These are phyloP conservation scores for Nowickia ferox DNA, from an alignment of 2,888 invertebrate species.

Conservation along the genomic window DNA sequence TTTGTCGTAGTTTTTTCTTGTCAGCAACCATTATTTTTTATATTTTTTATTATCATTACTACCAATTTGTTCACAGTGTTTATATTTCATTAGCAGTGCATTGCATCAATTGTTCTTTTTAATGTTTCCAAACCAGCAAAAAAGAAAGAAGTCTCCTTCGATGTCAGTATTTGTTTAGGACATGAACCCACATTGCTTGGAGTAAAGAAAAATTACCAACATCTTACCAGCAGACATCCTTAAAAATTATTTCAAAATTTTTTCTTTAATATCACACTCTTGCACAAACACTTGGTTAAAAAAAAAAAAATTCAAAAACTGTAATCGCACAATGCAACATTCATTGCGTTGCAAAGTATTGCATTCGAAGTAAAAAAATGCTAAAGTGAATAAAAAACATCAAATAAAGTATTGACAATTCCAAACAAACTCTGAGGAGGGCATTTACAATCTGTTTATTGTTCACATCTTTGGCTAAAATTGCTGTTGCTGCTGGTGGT, in stretches of 20 bases:
- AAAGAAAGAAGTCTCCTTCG: background rate
- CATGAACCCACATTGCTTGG: constrained; percentile 53
- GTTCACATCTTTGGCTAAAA: constrained; percentile 55
- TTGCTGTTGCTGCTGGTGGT: constrained; percentile 41
- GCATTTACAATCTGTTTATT: constrained; percentile 63
- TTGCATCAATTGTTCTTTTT: constrained; percentile 23
- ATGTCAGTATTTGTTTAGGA: constrained; percentile 23
- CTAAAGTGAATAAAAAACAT: background rate
- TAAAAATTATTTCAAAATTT: constrained; percentile 54
- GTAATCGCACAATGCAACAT: constrained; percentile 41
- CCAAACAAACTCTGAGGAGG: constrained; percentile 43
- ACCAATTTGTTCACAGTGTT: constrained; percentile 39
- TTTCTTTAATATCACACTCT: background rate
- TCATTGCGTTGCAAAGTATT: constrained; percentile 43
- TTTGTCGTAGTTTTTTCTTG: background rate
- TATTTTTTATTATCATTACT: background rate
- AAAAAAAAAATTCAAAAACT: constrained; percentile 5
- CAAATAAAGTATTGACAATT: constrained; percentile 55
- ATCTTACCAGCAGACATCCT: constrained; percentile 45
- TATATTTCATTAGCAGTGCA: constrained; percentile 38
- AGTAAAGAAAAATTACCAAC: constrained; percentile 34
- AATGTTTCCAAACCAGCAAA: background rate
- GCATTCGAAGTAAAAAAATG: background rate
- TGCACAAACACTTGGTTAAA: background rate
- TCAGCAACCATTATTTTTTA: background rate